Evolutionary conservation across 2,797 vertebrate species (phyloP), one percentile per base, ranked within the genome.

Genomic region (Apogon talboti): DNA sequence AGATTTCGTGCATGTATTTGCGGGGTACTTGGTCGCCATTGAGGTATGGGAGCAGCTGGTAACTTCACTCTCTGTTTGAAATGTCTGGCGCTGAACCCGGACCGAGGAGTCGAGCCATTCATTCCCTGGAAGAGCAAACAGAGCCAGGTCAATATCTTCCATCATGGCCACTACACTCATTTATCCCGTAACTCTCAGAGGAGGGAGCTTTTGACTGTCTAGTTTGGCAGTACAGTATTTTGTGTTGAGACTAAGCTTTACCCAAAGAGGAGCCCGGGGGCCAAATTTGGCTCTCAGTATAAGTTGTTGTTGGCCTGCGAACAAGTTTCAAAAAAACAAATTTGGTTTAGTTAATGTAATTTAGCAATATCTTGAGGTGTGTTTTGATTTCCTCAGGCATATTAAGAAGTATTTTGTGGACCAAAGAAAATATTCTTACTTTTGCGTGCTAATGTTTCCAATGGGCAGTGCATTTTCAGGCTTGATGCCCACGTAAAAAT

Each of bases 11-110:
- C 60, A 55, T 64, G 75, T 70, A 68, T 86, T 69, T 81, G 76
- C 60, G 50, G 62, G 79, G 60, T 78, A 69, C 71, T 78, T 62
- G 66, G 70, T 83, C 4, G 64, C 66, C n/a, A 55, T 65, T 91
- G 89, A 90, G 82, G 55, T 82, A 59, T 54, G 60, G 76, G 71
- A 91, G 87, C 91, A 93, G 90, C 87, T 92, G 91, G 85, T 86
- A 75, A 66, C 80, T 68, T 49, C 83, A 85, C 68, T 82, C 83
- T 82, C 68, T 50, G 66, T 81, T 84, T 84, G 75, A 81, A 88
- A 84, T 83, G 78, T 82, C 85, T 88, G 85, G 80, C 54, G 6
- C 76, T 70, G 55, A 64, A 88, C 49, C 64, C 47, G 16, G 19
- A 74, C 63, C 66, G 44, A 78, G 72, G 61, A 68, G 46, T 82